Evolutionary conservation across 2,797 vertebrate species (phyloP).

Genomic region (Sebastes goodei): DNA sequence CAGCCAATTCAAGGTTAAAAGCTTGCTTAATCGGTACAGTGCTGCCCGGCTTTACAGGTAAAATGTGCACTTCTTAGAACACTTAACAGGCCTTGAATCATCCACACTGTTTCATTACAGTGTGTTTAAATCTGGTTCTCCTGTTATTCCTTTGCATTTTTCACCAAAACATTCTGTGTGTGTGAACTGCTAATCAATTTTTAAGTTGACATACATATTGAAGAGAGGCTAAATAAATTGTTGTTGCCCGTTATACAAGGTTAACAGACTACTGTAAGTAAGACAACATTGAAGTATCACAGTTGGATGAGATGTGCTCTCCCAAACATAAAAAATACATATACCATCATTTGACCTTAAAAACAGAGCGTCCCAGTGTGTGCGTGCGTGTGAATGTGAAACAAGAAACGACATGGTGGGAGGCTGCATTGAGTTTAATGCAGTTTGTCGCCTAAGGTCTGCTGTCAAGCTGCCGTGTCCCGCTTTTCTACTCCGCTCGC

Average conservation of each 20-base stretch:
- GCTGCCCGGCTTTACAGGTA: neutral
- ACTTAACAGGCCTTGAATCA: neutral
- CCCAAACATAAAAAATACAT: constrained; percentile 6
- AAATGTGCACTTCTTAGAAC: neutral
- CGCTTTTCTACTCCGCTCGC: constrained; percentile 49
- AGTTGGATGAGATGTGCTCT: constrained; percentile 6
- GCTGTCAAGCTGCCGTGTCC: constrained; percentile 41
- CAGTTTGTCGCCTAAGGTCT: constrained; percentile 63
- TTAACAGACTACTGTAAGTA: neutral
- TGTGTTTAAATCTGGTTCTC: neutral
- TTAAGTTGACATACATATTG: neutral
- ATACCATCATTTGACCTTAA: constrained; percentile 43
- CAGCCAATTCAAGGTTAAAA: neutral
- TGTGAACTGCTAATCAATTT: neutral
- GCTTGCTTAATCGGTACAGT: neutral
- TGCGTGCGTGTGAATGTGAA: neutral
- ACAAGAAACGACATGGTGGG: constrained; percentile 24
- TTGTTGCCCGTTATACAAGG: neutral
- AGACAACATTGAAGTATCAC: neutral
- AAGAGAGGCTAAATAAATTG: neutral
- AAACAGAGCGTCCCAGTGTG: neutral
- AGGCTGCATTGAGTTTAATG: constrained; percentile 55
- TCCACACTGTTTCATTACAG: neutral
- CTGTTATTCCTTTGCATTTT: neutral
- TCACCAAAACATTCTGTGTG: neutral